Base-by-base conservation (phyloP, 2,888 invertebrate genomes). In the Diogma glabrata region DNA sequence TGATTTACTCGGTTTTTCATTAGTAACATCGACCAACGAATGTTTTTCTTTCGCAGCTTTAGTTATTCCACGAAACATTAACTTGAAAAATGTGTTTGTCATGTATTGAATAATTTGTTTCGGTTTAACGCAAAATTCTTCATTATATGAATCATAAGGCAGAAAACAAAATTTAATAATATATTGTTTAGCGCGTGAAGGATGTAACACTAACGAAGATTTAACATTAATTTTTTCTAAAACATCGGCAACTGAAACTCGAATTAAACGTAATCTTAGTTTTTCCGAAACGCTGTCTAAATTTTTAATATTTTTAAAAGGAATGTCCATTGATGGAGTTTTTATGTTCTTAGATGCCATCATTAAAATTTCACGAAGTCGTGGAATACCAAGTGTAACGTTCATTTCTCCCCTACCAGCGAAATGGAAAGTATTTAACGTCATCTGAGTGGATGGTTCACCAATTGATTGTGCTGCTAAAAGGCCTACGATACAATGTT, bases 391-490 rank as follows among this genome's bases (percentile, higher is more conserved):
- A n/a, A 99, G 76, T 0, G 99, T 99, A 0, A 99, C 97, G 75
- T 99, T 99, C 96, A 99, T 99, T 72, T 99, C 99, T 75, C 97
- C 96, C 72, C 96, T 84, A 64, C 99, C 99, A 61, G 99, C 99
- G 69, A 99, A 99, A 67, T 99, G 99, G 71, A 99, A 99, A 36
- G 99, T 99, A 70, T 99, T 99, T 66, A 99, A 72, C 62, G 99
- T 99, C 99, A 99, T 99, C 77, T 99, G 99, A 53, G 99, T 99
- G 2, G 97, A 97, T 0, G 99, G 99, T 70, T 99, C 99, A 52
- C 99, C 99, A 55, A 99, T 87, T 1, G 95, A 95, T 74, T 97
- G 97, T 2, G 97, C 97, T 12, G 99, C 97, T 56, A 99, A 69
- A 17, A 96, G 71, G 3, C 96, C 96, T 51, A 28, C 16, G n/a